A percentile compares a stretch with the other conserved stretches of the same genome.
Evolutionary conservation across 1,140 invertebrate species (phyloP).

Genomic region (Contarinia nasturtii): DNA sequence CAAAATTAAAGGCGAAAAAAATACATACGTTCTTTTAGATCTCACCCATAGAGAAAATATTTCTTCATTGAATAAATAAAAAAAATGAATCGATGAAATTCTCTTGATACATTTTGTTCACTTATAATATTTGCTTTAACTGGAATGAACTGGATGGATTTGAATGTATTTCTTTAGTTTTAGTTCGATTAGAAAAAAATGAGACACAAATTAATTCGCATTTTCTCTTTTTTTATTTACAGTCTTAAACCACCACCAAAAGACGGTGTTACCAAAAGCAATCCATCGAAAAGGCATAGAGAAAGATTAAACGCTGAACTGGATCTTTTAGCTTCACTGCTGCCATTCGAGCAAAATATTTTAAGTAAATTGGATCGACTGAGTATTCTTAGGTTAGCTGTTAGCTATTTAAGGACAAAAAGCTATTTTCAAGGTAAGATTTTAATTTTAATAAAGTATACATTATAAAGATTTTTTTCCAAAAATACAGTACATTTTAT

Average conservation of each 20-base stretch:
- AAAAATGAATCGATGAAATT: no score
- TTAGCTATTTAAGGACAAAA: constrained; percentile 95
- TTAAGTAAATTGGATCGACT: constrained; percentile 95
- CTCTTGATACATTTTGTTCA: background rate
- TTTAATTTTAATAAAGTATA: no score
- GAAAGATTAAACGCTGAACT: constrained; percentile 95
- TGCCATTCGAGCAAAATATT: constrained; percentile 97
- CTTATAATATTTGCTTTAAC: background rate
- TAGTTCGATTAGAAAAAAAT: background rate
- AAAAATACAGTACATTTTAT: no score
- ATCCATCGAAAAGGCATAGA: constrained; percentile 93
- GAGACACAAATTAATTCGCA: background rate
- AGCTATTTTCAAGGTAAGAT: constrained; percentile 95
- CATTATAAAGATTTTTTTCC: no score
- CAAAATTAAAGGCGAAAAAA: no score
- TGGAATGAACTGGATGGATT: background rate
- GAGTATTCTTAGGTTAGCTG: constrained; percentile 89
- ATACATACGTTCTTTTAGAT: no score
- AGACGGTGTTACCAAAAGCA: constrained; percentile 94
- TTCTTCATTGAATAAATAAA: no score
- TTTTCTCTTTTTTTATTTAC: constrained; percentile 27
- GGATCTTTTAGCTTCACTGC: constrained; percentile 88
- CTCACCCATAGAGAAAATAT: no score
- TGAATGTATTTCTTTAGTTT: background rate
- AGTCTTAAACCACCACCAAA: constrained; percentile 89